phyloP scores from a whole-genome alignment of 2,888 invertebrate species.

The Corbicula japonica region DNA sequence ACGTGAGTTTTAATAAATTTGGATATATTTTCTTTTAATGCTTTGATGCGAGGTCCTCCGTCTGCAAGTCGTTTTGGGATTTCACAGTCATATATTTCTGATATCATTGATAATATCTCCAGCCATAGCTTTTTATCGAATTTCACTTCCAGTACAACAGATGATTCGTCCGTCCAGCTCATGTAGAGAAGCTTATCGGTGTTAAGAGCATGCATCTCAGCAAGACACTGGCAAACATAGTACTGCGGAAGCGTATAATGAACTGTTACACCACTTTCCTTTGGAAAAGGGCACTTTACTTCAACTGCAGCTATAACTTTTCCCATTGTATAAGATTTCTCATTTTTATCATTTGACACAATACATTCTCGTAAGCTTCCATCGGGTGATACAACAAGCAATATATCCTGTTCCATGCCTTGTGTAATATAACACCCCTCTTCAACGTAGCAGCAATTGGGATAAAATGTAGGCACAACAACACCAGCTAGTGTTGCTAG shows the following conservation, averaged over 20 bases:
- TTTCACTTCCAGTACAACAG: constrained; percentile 34
- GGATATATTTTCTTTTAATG: constrained; percentile 3
- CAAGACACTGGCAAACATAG: constrained; percentile 31
- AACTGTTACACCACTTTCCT: neutral
- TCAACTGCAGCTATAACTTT: constrained; percentile 18
- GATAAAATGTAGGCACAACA: constrained; percentile 42
- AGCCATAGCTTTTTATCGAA: constrained; percentile 9
- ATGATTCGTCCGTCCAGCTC: constrained; percentile 40
- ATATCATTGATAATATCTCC: neutral
- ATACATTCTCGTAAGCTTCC: constrained; percentile 18
- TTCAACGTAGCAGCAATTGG: constrained; percentile 35
- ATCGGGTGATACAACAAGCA: constrained; percentile 49
- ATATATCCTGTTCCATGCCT: constrained; percentile 3
- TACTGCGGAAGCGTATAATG: constrained; percentile 36
- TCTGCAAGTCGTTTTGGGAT: constrained; percentile 7
- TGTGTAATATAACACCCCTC: constrained; percentile 47
- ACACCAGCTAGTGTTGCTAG: constrained; percentile 36
- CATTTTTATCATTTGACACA: neutral
- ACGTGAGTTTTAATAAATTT: constrained; percentile 21
- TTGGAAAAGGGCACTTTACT: constrained; percentile 48
- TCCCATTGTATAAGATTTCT: too few species aligned
- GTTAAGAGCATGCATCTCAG: constrained; percentile 48
- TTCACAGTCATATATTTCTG: constrained; percentile 1
- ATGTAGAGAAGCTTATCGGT: constrained; percentile 20
- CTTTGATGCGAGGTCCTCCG: neutral